Evolutionary conservation across 2,888 invertebrate species (phyloP).

Genomic region (Chromoteleia sp.): DNA sequence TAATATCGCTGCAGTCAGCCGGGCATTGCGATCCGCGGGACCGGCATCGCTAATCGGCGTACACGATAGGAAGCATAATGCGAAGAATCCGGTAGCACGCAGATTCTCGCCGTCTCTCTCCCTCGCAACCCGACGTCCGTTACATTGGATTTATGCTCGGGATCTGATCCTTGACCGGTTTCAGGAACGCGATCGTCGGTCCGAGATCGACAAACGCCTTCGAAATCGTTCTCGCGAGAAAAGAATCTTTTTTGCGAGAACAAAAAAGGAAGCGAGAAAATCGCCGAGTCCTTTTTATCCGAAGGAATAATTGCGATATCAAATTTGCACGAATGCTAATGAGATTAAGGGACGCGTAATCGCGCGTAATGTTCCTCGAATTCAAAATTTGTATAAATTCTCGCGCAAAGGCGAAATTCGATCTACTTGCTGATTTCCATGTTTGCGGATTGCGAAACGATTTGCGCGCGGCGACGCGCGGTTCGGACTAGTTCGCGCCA

Average conservation of each 20-base stretch:
- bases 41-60: constrained; percentile 71
- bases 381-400: not conserved
- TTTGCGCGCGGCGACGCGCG: not conserved
- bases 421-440: constrained; percentile 30
- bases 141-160: constrained; percentile 79
- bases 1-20: constrained; percentile 62
- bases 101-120: constrained; percentile 72
- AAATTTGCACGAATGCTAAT: constrained; percentile 17
- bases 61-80: constrained; percentile 75
- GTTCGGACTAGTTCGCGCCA: constrained; percentile 23
- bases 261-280: no score
- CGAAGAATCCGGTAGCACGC: constrained; percentile 71
- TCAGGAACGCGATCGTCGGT: constrained; percentile 52
- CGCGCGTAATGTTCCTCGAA: constrained; percentile 23
- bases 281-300: no score
- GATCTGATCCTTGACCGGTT: constrained; percentile 79
- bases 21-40: constrained; percentile 48
- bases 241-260: no score
- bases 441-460: constrained; percentile 4
- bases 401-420: constrained; percentile 18
- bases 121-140: constrained; percentile 72
- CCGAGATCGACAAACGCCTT: no score
- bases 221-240: not conserved
- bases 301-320: not conserved
- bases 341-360: constrained; percentile 36